Evolutionary conservation across 1,140 invertebrate genomes (phyloP), one percentile per base, ranked within the genome.

Genomic region (Eciton burchellii): DNA sequence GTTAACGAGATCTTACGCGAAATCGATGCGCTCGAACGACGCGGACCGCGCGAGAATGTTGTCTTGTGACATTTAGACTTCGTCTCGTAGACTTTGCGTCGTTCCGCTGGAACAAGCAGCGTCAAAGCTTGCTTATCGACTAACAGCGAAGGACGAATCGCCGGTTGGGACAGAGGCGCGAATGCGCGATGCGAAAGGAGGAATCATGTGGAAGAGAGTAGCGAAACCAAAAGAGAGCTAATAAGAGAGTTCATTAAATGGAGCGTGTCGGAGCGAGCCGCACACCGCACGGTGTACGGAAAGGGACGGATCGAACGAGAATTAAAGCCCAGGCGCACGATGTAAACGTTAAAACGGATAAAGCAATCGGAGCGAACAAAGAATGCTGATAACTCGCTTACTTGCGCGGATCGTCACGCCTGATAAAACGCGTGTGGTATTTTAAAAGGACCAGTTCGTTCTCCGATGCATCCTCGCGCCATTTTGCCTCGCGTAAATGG

Each of bases 111-210:
- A 73, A 73, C 60, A 59, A 59, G 24, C 6, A 35, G 6, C 35
- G 35, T 35, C 35, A n/a, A n/a, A n/a, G n/a, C n/a, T n/a, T n/a
- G n/a, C n/a, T n/a, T n/a, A n/a, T n/a, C n/a, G n/a, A n/a, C n/a
- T n/a, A n/a, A n/a, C n/a, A n/a, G n/a, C n/a, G n/a, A n/a, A n/a
- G n/a, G n/a, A n/a, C n/a, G n/a, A n/a, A n/a, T n/a, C n/a, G n/a
- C n/a, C n/a, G n/a, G n/a, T n/a, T n/a, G n/a, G n/a, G n/a, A n/a
- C n/a, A n/a, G n/a, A n/a, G n/a, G n/a, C n/a, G n/a, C n/a, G n/a
- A n/a, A n/a, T n/a, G 72, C 45, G 57, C 52, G 77, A 85, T 77
- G 57, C 57, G 79, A 85, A 84, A n/a, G n/a, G 65, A 73, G 70
- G 72, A 83, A 77, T 83, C 66, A 49, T 26, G 65, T 52, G 41